Conservation (phyloP, 2,113 vertebrate species). For the Carettochelys insculpta region DNA sequence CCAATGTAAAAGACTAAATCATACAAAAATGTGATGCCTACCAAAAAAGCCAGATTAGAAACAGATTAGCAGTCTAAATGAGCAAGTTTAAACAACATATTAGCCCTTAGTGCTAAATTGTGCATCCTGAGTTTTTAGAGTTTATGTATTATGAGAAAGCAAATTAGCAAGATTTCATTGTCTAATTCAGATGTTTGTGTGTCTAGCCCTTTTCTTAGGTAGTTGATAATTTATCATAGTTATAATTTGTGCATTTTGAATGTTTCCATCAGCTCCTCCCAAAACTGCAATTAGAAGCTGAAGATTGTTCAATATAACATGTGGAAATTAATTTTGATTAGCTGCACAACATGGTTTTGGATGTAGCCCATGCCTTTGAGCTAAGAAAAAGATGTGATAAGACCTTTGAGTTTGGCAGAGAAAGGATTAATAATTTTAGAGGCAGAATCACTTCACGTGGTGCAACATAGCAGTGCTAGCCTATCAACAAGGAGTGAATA, state of each 20-base stretch:
- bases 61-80: neutral
- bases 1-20: neutral
- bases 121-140: neutral
- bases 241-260: neutral
- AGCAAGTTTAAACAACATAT: neutral
- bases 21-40: neutral
- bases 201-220: neutral
- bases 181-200: neutral
- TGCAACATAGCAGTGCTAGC: too few species aligned
- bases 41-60: neutral
- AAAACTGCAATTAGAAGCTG: too few species aligned
- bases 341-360: too few species aligned
- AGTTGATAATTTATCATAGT: neutral
- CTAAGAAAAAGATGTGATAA: too few species aligned
- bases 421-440: too few species aligned
- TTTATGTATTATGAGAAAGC: neutral
- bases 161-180: neutral
- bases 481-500: neutral
- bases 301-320: too few species aligned
- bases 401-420: too few species aligned
- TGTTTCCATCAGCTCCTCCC: neutral
- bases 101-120: neutral
- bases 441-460: too few species aligned
- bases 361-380: too few species aligned
- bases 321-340: too few species aligned